Evolutionary conservation across 2,113 vertebrate genomes (phyloP).

Genomic region (Nipponia nippon): DNA sequence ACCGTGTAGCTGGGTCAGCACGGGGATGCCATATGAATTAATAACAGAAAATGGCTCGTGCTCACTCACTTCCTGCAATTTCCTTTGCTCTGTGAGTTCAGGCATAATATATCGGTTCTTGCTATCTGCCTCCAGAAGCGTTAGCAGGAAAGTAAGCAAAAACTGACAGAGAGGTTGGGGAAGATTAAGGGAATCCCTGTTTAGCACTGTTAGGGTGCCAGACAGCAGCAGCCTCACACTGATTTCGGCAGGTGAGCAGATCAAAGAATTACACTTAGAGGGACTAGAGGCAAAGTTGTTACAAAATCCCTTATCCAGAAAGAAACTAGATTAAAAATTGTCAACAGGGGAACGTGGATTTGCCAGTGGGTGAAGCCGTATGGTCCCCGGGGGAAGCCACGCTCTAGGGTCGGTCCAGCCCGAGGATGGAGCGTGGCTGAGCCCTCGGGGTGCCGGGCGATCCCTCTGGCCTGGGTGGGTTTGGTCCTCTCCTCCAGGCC

Average conservation of each 20-base stretch:
- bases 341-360: not conserved
- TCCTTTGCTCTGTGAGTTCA: slow-evolving; percentile 1
- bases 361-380: not conserved
- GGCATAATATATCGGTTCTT: not conserved
- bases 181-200: not conserved
- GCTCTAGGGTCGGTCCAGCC: not conserved
- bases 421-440: fast-evolving
- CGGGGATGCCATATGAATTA: slow-evolving; percentile 6
- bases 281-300: not conserved
- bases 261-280: not conserved
- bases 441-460: not conserved
- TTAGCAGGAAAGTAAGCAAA: not conserved
- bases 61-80: slow-evolving; percentile 60
- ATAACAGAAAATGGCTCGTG: slow-evolving; percentile 35
- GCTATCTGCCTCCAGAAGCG: not conserved
- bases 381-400: not conserved
- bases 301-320: not conserved
- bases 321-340: not conserved
- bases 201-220: not conserved
- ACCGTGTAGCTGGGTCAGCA: slow-evolving; percentile 12
- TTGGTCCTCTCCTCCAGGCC: not conserved
- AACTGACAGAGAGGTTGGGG: not conserved
- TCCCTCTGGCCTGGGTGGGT: fast-evolving
- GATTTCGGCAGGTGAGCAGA: not conserved
- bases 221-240: not conserved